Evolutionary conservation across 1,140 invertebrate genomes (phyloP).

Genomic region (Zaprionus inermis): DNA sequence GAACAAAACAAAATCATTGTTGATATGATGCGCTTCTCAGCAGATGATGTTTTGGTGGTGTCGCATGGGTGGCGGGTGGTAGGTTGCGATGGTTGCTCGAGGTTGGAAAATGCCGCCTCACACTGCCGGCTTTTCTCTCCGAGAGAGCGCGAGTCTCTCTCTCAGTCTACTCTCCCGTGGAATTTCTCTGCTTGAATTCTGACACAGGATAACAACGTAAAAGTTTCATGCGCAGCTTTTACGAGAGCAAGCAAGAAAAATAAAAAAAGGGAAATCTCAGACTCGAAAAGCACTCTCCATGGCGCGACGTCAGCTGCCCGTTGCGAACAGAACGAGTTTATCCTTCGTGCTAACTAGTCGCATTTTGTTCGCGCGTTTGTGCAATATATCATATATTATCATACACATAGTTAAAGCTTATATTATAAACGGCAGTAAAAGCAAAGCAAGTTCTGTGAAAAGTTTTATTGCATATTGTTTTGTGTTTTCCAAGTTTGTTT

Average conservation of each 20-base stretch:
- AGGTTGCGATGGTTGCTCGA: slow-evolving; percentile 13
- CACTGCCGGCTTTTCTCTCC: slow-evolving; percentile 45
- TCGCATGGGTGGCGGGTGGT: slow-evolving; percentile 33
- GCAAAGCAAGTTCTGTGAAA: slow-evolving; percentile 9
- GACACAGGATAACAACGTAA: slow-evolving; percentile 60
- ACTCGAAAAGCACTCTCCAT: slow-evolving; percentile 41
- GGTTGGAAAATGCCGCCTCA: slow-evolving; percentile 41
- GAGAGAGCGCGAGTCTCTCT: slow-evolving; percentile 30
- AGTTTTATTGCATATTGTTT: slow-evolving; percentile 20
- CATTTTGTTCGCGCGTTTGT: slow-evolving; percentile 72
- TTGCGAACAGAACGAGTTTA: slow-evolving; percentile 75
- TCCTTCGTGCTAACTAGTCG: slow-evolving; percentile 82
- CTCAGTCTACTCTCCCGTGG: slow-evolving; percentile 58
- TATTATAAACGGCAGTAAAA: slow-evolving; percentile 43
- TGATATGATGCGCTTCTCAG: slow-evolving; percentile 59
- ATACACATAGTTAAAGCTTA: slow-evolving; percentile 22
- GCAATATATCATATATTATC: slow-evolving; percentile 19
- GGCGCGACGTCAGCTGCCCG: slow-evolving; percentile 45
- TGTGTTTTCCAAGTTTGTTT: slow-evolving; percentile 12
- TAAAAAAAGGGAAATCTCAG: slow-evolving; percentile 9
- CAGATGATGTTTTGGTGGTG: slow-evolving; percentile 52
- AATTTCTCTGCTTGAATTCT: slow-evolving; percentile 74
- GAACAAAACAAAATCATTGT: slow-evolving; percentile 73
- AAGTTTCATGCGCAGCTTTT: slow-evolving; percentile 36
- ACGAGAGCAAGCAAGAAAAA: slow-evolving; percentile 26